Evolutionary conservation across 2,888 invertebrate genomes (phyloP).

Genomic region (Campoplex nolae): DNA sequence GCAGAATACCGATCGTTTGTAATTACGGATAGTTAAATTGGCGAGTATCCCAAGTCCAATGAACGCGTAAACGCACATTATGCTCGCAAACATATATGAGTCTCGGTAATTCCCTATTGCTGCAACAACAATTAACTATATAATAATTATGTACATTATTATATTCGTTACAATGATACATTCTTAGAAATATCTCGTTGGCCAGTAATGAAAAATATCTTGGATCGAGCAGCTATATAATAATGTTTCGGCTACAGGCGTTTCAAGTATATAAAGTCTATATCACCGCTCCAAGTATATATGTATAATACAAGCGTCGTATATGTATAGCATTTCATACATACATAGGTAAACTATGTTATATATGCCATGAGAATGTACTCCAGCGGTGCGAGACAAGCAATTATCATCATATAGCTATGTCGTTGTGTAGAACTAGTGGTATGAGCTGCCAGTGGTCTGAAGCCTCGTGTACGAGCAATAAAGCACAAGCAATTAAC

Average conservation of each 20-base stretch:
- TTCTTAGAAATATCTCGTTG: conserved; percentile 31
- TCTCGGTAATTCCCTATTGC: neutral
- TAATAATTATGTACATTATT: conserved; percentile 22
- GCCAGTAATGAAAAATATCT: conserved; percentile 31
- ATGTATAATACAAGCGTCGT: conserved; percentile 12
- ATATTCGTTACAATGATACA: conserved; percentile 29
- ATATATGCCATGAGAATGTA: conserved; percentile 49
- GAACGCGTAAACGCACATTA: too few relatives aligned
- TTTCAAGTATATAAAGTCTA: conserved; percentile 10
- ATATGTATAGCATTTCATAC: conserved; percentile 2
- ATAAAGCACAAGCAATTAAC: conserved; percentile 67
- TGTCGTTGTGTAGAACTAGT: conserved; percentile 40
- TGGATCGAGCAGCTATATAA: conserved; percentile 13
- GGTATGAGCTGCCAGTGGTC: conserved; percentile 49
- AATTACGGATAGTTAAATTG: neutral
- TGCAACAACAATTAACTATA: neutral
- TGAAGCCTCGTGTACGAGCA: conserved; percentile 49
- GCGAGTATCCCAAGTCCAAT: neutral
- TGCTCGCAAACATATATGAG: neutral
- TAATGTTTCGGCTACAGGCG: conserved; percentile 30
- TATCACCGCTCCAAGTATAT: neutral
- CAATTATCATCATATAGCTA: conserved; percentile 57
- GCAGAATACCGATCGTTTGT: neutral
- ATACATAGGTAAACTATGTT: neutral
- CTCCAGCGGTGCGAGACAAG: conserved; percentile 50